Evolutionary conservation across 2,888 invertebrate species (phyloP).

Genomic region (Neoaliturus tenellus): DNA sequence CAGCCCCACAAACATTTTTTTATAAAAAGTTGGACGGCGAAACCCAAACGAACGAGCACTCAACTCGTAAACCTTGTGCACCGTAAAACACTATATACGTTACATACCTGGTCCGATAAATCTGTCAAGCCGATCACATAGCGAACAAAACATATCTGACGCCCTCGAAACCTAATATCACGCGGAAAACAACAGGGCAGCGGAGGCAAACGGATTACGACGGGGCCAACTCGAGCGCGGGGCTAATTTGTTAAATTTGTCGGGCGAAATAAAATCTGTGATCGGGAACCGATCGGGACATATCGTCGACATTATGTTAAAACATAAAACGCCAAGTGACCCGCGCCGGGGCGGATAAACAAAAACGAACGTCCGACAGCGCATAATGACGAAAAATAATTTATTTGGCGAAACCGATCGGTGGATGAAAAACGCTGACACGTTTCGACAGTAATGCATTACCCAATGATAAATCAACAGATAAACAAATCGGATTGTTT

Average conservation of each 20-base stretch:
- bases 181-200: not conserved
- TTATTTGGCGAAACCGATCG: slow-evolving; percentile 49
- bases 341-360: not conserved
- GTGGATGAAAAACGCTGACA: slow-evolving; percentile 52
- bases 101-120: not conserved
- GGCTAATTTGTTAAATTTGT: not conserved
- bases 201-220: not conserved
- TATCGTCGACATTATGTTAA: slow-evolving; percentile 13
- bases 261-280: not conserved
- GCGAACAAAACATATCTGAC: not conserved
- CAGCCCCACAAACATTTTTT: not conserved
- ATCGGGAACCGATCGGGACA: not conserved
- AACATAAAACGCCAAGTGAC: slow-evolving; percentile 2
- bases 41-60: no score
- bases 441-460: slow-evolving; percentile 49
- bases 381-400: slow-evolving; percentile 50
- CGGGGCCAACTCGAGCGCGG: not conserved
- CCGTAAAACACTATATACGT: not conserved
- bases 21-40: not conserved
- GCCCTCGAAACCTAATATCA: not conserved
- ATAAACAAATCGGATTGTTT: slow-evolving; percentile 53
- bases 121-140: not conserved
- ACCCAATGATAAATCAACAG: slow-evolving; percentile 50
- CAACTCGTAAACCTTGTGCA: not conserved
- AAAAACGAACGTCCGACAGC: slow-evolving; percentile 4